Evolutionary conservation across 2,797 vertebrate species (phyloP).

Genomic region (Poecile montanus): DNA sequence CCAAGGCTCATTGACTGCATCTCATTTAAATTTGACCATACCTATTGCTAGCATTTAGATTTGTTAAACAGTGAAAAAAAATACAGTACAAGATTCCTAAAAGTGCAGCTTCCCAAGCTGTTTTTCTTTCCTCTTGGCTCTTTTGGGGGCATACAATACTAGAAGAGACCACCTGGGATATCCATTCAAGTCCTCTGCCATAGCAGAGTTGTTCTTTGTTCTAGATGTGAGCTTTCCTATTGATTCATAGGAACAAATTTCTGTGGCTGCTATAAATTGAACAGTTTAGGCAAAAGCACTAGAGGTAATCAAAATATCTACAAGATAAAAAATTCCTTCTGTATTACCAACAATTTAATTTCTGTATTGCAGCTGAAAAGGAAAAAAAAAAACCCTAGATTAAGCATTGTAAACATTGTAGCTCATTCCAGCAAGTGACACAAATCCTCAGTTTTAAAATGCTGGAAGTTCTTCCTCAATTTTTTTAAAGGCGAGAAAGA

Average conservation of each 20-base stretch:
- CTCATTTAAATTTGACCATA: not conserved
- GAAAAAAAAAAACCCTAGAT: not conserved
- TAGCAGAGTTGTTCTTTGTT: not conserved
- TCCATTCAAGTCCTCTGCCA: not conserved
- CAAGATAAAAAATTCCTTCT: not conserved
- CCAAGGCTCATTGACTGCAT: not conserved
- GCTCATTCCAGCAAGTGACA: not conserved
- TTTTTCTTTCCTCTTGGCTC: not conserved
- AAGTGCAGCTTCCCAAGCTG: not conserved
- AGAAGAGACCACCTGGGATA: not conserved
- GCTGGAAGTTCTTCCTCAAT: not conserved
- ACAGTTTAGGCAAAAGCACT: not conserved
- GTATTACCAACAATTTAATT: not conserved
- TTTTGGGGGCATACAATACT: not conserved
- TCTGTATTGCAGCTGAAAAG: not conserved
- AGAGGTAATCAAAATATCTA: not conserved
- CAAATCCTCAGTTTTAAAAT: not conserved
- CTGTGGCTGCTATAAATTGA: not conserved
- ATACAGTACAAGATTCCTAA: not conserved
- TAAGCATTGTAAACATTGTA: not conserved
- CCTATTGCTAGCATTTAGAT: not conserved
- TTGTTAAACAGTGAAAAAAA: not conserved
- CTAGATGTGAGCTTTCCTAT: not conserved
- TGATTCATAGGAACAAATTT: not conserved
- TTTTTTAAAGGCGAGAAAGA: not conserved